Base-by-base conservation (phyloP, 2,888 invertebrate genomes). In the Oscheius sp. region DNA sequence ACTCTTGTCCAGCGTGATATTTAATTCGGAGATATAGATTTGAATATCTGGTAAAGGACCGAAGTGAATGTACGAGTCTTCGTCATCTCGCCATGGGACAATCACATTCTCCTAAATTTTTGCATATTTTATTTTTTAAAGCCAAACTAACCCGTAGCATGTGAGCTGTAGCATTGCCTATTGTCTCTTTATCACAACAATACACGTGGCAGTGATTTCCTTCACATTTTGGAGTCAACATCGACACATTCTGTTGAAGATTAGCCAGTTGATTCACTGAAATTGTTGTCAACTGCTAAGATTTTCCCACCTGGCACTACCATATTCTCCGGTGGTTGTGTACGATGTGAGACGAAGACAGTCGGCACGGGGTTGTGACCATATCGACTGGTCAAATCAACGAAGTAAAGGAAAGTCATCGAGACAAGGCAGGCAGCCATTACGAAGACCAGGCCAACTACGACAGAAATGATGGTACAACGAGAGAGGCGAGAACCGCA, bases 1-100 rank as follows among this genome's bases (percentile, higher is more conserved):
- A 17, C 54, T 54, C 20, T 54, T 54, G 17, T 54, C 54, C 54
- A 54, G 20, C n/a, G 54, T 54, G 54, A 54, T 54, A 54, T 54
- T 54, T 2, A 54, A 20, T 20, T 54, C 54, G 20, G 54, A 36
- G 12, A 54, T 54, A 12, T 22, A 24, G 20, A 54, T 54, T 4
- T 32, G n/a, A n/a, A 54, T 33, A 17, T 54, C 54, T 20, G 54
- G 3, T 9, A 54, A 36, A 6, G 54, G 54, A 20, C 54, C 54
- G 20, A 54, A 54, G 17, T 17, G 32, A 20, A 22, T 32, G 5
- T 6, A 12, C 14, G 20, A 20, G 2, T 30, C 33, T 3, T 54
- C 54, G 33, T 33, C 54, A 22, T 54, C 54, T 33, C 54, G n/a
- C 54, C 32, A 33, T 14, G 54, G 54, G 20, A 54, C 54, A 17